Evolutionary conservation across 2,113 vertebrate genomes (phyloP), one percentile per base, ranked within the genome.

Genomic region (Thunnus thynnus): DNA sequence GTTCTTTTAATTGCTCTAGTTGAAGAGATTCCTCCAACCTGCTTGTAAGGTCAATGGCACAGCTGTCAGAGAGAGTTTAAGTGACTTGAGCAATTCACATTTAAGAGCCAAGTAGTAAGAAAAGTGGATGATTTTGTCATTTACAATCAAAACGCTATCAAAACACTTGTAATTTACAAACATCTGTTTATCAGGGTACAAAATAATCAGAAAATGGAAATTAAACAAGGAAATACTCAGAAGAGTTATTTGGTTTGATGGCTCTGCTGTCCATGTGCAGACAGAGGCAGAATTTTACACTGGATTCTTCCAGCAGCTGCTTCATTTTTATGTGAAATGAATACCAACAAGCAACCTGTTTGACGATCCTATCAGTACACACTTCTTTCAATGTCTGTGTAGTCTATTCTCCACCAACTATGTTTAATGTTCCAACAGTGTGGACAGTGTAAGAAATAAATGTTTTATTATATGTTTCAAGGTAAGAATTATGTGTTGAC

Each of bases 1-100:
- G 85, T 86, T 87, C 77, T 84, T 86, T 85, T 88, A 89, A 91
- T 92, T 90, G 88, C 82, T 75, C 56, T 27, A 61, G 70, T 78
- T 20, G 22, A 75, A 83, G 65, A 86, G 80, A 82, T 81, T 76
- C 69, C 78, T 76, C 83, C 58, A 5, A 74, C 72, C 79, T 74
- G 72, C 73, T 84, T 72, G 83, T 86, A 82, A 85, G 90, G 85
- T 85, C 83, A 80, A 55, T 14, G 7, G 54, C 76, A 66, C 84
- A 79, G 90, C 78, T 87, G 86, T 22, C 73, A 76, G 58, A 50
- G 75, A 70, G 64, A 48, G 66, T 80, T 66, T 56, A 72, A 85
- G 65, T 80, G 73, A 80, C 68, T 80, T n/a, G 36, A 77, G 74
- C 41, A 61, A 76, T 82, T 77, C 68, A 14, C 36, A 67, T 83